Evolutionary conservation across 2,797 vertebrate species (phyloP), one percentile per base, ranked within the genome.

Genomic region (Crenichthys baileyi): DNA sequence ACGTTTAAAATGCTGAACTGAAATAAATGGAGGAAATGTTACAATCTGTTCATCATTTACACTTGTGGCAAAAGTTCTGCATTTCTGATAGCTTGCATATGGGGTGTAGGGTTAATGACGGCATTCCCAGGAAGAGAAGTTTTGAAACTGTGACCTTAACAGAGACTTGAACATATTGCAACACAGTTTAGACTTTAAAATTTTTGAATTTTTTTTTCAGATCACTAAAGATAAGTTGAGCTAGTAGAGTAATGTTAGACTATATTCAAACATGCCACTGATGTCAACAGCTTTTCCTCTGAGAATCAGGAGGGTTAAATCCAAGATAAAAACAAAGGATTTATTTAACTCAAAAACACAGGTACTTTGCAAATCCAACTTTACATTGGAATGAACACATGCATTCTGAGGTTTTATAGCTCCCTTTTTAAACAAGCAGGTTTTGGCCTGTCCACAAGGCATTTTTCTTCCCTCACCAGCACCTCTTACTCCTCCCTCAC

Each of bases 381-480:
- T 91, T 92, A 87, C 74, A 87, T 85, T 92, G 87, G 87, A 92
- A 88, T 88, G 87, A 91, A 80, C 79, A 82, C 86, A 82, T 81
- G 82, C 83, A 81, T 86, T 90, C 85, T 83, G 77, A 91, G 86
- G 89, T 90, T 91, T 91, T 89, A 75, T 92, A 94, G 86, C 89
- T 83, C 87, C 84, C 88, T 91, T 90, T 84, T 90, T 84, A 85
- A 91, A 83, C 53, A 85, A 85, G 75, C 78, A 74, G 87, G 85
- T 79, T 93, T 91, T 93, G 89, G 88, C 91, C 70, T 58, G 76
- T 77, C 76, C 85, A 86, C 89, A 89, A 84, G 90, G 89, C 86
- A 87, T 90, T 88, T 88, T 85, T 87, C 83, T 86, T 60, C 79
- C 72, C 48, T 46, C 55, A 18, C 67, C 41, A 53, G 53, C 44